phyloP scores from a whole-genome alignment of 1,140 invertebrate genomes.

The Andricus grossulariae region DNA sequence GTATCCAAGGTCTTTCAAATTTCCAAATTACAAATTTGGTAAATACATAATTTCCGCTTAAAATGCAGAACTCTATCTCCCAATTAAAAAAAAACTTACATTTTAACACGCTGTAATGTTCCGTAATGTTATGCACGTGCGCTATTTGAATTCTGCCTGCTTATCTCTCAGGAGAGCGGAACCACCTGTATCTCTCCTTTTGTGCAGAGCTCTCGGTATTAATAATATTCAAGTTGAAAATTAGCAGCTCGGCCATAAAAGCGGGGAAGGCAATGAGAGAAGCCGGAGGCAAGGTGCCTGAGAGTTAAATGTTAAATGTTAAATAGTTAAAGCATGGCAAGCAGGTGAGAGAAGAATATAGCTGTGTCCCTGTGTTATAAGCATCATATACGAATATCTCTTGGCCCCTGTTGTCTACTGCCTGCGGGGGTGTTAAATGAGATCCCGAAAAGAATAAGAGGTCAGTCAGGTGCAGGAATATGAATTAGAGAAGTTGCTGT shows the following conservation, averaged over 20 bases:
- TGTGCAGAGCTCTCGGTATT: slow-evolving; percentile 46
- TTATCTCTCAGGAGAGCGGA: slow-evolving; percentile 26
- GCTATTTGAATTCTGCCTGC: not conserved
- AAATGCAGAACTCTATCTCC: too few relatives aligned
- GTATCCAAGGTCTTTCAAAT: too few relatives aligned
- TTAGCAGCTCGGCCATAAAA: slow-evolving; percentile 57
- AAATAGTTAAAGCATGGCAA: slow-evolving; percentile 46
- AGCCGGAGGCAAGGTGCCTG: slow-evolving; percentile 46
- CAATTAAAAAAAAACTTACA: too few relatives aligned
- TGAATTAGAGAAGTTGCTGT: slow-evolving; percentile 63
- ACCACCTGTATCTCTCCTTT: slow-evolving; percentile 49
- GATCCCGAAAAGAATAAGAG: slow-evolving; percentile 59
- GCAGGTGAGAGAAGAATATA: slow-evolving; percentile 55
- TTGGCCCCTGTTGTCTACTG: slow-evolving; percentile 50
- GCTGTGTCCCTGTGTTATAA: slow-evolving; percentile 41
- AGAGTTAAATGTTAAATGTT: slow-evolving; percentile 40
- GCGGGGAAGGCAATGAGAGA: slow-evolving; percentile 48
- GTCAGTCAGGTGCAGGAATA: slow-evolving; percentile 74
- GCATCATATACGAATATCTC: slow-evolving; percentile 11
- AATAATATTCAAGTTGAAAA: slow-evolving; percentile 53
- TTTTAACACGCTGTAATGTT: too few relatives aligned
- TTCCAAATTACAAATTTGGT: too few relatives aligned
- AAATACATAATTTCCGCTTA: too few relatives aligned
- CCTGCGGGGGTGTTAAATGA: slow-evolving; percentile 73
- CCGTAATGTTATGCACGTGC: too few relatives aligned